phyloP scores from a whole-genome alignment of 2,113 vertebrate species.

The Microtus montanus region DNA sequence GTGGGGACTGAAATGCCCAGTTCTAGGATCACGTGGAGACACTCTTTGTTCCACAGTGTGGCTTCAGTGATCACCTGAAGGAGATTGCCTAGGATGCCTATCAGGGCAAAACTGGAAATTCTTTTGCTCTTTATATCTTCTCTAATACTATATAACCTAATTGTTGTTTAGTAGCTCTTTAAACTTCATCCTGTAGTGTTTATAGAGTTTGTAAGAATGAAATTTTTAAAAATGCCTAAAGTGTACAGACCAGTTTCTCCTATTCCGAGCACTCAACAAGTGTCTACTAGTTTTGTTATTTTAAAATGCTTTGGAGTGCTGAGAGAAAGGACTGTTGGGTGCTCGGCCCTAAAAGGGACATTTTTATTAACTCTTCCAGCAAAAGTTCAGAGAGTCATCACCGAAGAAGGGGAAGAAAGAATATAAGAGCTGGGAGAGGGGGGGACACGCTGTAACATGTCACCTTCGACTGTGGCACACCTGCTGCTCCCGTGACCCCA shows the following conservation, averaged over 20 bases:
- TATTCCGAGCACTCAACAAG: background rate
- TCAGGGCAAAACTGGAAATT: conserved; percentile 45
- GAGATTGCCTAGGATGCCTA: conserved; percentile 56
- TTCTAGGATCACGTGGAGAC: conserved; percentile 24
- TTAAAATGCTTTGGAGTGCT: background rate
- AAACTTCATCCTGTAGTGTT: conserved; percentile 29
- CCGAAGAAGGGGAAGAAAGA: background rate
- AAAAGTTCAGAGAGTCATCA: background rate
- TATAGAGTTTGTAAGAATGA: background rate
- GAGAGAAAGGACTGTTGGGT: too few species aligned
- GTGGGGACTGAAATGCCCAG: conserved; percentile 1
- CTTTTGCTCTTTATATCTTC: conserved; percentile 62
- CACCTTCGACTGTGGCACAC: background rate
- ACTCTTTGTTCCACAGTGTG: background rate
- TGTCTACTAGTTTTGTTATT: conserved; percentile 23
- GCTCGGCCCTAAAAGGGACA: background rate
- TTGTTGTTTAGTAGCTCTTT: conserved; percentile 18
- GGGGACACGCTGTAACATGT: background rate
- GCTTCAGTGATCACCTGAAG: conserved; percentile 44
- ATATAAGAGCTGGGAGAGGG: background rate
- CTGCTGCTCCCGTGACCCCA: background rate
- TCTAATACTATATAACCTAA: conserved; percentile 4
- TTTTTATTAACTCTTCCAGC: background rate
- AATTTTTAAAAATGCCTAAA: background rate
- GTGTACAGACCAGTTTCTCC: background rate